Evolutionary conservation across 2,888 invertebrate species (phyloP).

Genomic region (Chaitophorus viminalis): DNA sequence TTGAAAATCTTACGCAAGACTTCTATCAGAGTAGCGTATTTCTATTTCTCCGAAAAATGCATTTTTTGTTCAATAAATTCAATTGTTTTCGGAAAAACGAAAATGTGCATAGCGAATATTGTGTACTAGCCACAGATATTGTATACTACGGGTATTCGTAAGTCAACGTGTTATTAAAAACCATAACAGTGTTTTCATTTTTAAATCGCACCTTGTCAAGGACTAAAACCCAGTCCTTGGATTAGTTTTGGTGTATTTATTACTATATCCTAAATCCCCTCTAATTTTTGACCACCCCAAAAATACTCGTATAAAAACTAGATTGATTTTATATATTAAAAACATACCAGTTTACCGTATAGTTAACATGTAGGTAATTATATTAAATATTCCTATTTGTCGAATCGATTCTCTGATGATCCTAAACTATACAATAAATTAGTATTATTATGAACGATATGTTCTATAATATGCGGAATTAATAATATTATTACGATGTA

Average conservation of each 20-base stretch:
- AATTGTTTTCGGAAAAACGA: neutral
- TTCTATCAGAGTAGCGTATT: no score
- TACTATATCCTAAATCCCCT: neutral
- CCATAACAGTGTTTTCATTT: constrained; percentile 7
- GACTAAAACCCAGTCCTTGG: constrained; percentile 29
- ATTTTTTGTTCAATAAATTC: constrained; percentile 39
- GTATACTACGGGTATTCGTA: constrained; percentile 40
- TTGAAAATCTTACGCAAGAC: neutral
- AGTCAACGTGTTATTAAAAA: constrained; percentile 24
- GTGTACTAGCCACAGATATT: constrained; percentile 8
- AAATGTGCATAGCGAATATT: neutral
- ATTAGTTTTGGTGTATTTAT: constrained; percentile 32
- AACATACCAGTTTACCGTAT: neutral
- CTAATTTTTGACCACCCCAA: neutral
- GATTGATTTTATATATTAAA: neutral
- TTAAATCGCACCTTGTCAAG: neutral
- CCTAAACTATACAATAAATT: no score
- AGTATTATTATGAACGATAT: no score
- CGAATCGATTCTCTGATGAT: neutral
- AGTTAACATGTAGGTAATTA: no score
- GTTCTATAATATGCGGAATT: no score
- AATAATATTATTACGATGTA: no score
- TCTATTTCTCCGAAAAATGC: neutral
- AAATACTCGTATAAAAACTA: neutral
- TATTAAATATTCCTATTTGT: neutral